Evolutionary conservation across 1,140 invertebrate species (phyloP).

Genomic region (Plutomurus gul): DNA sequence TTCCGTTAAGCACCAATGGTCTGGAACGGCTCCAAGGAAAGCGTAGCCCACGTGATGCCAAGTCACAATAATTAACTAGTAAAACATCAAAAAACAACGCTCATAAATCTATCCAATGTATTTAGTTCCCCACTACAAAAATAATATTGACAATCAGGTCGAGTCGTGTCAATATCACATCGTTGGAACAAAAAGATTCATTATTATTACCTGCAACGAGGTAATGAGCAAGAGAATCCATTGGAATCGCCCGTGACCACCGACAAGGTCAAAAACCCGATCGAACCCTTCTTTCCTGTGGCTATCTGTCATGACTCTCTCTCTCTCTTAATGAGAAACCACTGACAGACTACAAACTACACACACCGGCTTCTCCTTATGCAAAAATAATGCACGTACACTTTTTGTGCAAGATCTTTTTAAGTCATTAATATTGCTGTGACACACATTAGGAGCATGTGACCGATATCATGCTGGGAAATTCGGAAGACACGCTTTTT

Average conservation of each 20-base stretch:
- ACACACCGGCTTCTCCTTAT: too few species aligned
- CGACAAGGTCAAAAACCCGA: slow-evolving; percentile 39
- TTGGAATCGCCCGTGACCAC: slow-evolving; percentile 40
- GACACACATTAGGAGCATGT: too few species aligned
- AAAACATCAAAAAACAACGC: not conserved
- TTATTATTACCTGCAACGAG: slow-evolving; percentile 42
- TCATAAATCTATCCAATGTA: not conserved
- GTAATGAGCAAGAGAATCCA: slow-evolving; percentile 35
- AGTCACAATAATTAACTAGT: slow-evolving; percentile 37
- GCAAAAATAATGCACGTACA: too few species aligned
- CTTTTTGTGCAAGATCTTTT: too few species aligned
- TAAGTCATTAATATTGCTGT: too few species aligned
- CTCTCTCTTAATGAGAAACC: too few species aligned
- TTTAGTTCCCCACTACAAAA: not conserved
- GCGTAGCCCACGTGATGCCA: slow-evolving; percentile 51
- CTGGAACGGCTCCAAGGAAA: slow-evolving; percentile 55
- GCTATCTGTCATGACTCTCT: not conserved
- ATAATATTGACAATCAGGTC: not conserved
- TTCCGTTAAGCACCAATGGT: slow-evolving; percentile 55
- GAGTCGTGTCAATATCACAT: too few species aligned
- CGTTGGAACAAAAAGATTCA: not conserved
- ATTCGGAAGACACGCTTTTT: too few species aligned
- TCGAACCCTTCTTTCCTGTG: slow-evolving; percentile 41
- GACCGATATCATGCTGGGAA: too few species aligned
- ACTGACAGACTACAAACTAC: not conserved